Conservation (phyloP, 2,797 vertebrate species). For the Syngnathus rostellatus region DNA sequence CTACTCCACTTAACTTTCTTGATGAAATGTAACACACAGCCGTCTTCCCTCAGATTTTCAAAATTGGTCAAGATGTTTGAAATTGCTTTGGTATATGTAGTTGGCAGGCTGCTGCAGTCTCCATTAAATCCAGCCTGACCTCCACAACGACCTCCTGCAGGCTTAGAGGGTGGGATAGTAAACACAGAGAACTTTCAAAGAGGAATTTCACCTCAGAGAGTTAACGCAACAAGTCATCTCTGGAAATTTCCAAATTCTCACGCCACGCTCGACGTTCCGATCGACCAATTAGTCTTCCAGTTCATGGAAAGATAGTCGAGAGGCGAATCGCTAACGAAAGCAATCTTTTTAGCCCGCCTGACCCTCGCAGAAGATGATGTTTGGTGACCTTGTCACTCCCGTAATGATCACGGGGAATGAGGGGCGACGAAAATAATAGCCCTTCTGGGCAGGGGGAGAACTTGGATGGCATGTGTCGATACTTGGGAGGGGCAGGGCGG, state of each 20-base stretch:
- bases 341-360: too few relatives aligned
- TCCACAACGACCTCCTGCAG: not conserved
- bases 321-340: not conserved
- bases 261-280: not conserved
- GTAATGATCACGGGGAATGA: not conserved
- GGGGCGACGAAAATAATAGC: not conserved
- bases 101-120: not conserved
- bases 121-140: not conserved
- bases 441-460: not conserved
- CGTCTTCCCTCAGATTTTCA: not conserved
- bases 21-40: too few relatives aligned
- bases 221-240: not conserved
- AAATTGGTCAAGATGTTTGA: not conserved
- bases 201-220: not conserved
- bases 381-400: conserved; percentile 2
- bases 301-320: not conserved
- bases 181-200: not conserved
- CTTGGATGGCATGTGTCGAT: too few relatives aligned
- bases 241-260: not conserved
- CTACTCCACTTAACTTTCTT: too few relatives aligned
- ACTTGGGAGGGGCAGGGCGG: not conserved
- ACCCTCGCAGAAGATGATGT: not conserved
- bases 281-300: not conserved
- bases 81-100: not conserved
- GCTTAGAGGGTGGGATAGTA: not conserved